Evolutionary conservation across 2,797 vertebrate genomes (phyloP), one percentile per base, ranked within the genome.

Genomic region (Merluccius polli): DNA sequence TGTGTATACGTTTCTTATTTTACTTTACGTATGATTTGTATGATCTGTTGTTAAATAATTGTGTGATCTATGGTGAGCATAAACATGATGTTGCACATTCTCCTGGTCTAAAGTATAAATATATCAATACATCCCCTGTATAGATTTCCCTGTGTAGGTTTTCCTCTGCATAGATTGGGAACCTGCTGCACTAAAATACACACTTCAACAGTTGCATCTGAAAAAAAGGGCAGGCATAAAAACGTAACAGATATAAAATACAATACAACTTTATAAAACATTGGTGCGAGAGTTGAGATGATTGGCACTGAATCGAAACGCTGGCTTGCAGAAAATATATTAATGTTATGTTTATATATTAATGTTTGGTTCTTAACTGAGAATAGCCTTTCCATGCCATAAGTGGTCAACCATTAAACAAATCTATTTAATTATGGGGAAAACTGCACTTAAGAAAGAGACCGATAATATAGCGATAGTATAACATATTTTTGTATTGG

Each of bases 61-160:
- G 59, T 3, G 27, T 27, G 12, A 65, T 65, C 59, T 65, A 65
- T 65, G 59, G 24, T 27, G 10, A 27, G 59, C 10, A 16, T 65
- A 27, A 27, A 65, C 59, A 27, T 65, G 59, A 65, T 65, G 59
- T 27, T 65, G 59, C 59, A 65, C n/a, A 27, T 65, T 65, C 21
- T 59, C 52, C 59, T 65, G n/a, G 59, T 65, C 24, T 65, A 3
- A 65, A 27, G 59, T 65, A 29, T 27, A 65, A 65, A 65, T 65
- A 65, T 65, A 29, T n/a, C 59, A 65, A n/a, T 59, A n/a, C 21
- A 18, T 59, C 67, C 65, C 7, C 27, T 15, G 15, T 44, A 41
- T 67, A 4, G 52, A 15, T 36, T 72, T 77, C 29, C 69, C 63
- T 77, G 3, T 63, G 24, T 18, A 1, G 74, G 76, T 75, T 73